Base-by-base conservation (phyloP, 2,113 vertebrate species). In the Heliornis fulica region DNA sequence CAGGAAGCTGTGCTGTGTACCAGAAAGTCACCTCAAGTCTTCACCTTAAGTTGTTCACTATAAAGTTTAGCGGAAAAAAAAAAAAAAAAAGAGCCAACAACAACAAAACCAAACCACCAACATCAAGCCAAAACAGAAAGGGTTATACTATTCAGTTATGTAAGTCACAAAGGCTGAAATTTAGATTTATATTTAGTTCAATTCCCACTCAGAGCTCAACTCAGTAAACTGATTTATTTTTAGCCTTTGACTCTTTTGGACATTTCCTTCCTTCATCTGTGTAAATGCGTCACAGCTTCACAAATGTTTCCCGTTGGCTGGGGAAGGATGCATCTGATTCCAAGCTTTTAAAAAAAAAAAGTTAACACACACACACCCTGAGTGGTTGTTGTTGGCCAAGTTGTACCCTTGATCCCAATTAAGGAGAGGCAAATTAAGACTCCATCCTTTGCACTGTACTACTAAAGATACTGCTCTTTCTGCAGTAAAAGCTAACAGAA, bases 221-320 rank as follows among this genome's bases (percentile, higher is more conserved):
- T 88, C 82, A 59, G 95, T 94, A 96, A 95, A 97, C 85, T 54
- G 29, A 90, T 88, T 86, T 96, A 92, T 94, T 95, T 94, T 96
- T 94, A 96, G 68, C 84, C 94, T 95, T 95, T 86, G 79, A 93
- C 82, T 97, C 87, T 94, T 97, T 94, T 75, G 95, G 93, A 96
- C 88, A 88, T 88, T 97, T 97, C 92, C 95, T 97, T 97, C 95
- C 94, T 96, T 96, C 87, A 93, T 93, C 94, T 86, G 71, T 66
- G 87, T 86, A 96, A 96, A 87, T 94, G 94, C 93, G 90, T 96
- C 96, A 95, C 92, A 94, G 92, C 90, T 95, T 94, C 95, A 95
- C 83, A 95, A 95, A 95, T 46, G 93, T 86, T 90, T 93, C 79
- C 93, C 90, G 94, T 96, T 91, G 90, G 95, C 84, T 59, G 90